Evolutionary conservation across 2,113 vertebrate genomes (phyloP).

Genomic region (Antechinus stuartii): DNA sequence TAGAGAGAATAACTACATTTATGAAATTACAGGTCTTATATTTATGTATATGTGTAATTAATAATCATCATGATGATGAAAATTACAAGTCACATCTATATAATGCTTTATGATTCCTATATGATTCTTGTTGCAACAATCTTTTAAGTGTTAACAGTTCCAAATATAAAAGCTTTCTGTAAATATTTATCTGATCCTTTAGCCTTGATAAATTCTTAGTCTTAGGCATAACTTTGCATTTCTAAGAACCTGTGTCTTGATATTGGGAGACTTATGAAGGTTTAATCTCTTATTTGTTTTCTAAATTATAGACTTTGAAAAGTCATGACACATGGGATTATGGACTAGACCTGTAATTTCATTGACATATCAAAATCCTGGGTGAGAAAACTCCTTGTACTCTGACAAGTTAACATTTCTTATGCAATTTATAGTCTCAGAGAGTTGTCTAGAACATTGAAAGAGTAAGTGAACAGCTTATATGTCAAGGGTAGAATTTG

Average conservation of each 20-base stretch:
- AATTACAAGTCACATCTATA: background rate
- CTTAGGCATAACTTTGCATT: background rate
- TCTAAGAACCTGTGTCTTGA: constrained; percentile 18
- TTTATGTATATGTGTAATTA: background rate
- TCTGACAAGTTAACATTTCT: background rate
- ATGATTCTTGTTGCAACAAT: background rate
- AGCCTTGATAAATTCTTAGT: constrained; percentile 39
- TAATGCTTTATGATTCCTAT: background rate
- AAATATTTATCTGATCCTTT: constrained; percentile 44
- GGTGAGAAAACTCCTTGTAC: background rate
- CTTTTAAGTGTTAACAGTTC: background rate
- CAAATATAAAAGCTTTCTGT: background rate
- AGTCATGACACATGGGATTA: constrained; percentile 1
- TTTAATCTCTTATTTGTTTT: background rate
- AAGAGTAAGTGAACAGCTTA: background rate
- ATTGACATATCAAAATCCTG: background rate
- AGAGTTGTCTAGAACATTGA: background rate
- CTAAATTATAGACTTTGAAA: constrained; percentile 12
- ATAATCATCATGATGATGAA: background rate
- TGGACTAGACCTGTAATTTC: background rate
- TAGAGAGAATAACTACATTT: background rate
- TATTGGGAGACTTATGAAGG: background rate
- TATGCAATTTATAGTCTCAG: background rate
- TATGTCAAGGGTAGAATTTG: background rate
- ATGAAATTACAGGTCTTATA: background rate